Evolutionary conservation across 2,888 invertebrate genomes (phyloP).

Genomic region (Oegoconia quadripuncta): DNA sequence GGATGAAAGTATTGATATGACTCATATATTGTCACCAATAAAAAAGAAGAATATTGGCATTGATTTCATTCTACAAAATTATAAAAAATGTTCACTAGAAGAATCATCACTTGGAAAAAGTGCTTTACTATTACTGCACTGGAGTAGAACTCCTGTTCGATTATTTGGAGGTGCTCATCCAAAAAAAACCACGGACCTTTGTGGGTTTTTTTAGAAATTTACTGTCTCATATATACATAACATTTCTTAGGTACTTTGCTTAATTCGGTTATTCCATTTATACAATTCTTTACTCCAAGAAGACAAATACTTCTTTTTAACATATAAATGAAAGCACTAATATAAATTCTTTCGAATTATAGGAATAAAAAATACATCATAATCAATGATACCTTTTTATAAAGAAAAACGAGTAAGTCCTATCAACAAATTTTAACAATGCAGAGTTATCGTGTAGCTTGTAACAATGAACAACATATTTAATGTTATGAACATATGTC

Average conservation of each 20-base stretch:
- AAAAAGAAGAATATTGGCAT: constrained; percentile 51
- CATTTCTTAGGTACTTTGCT: background rate
- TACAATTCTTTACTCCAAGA: no score
- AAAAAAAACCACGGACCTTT: constrained; percentile 78
- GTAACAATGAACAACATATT: no score
- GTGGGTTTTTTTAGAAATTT: constrained; percentile 75
- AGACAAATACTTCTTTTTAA: no score
- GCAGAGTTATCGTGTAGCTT: no score
- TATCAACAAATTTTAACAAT: no score
- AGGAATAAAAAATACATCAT: no score
- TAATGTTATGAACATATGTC: no score
- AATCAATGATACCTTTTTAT: no score
- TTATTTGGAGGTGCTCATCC: constrained; percentile 83
- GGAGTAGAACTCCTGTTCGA: constrained; percentile 82
- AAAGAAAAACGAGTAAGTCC: background rate
- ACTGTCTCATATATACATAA: background rate
- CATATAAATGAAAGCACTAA: no score
- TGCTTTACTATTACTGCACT: constrained; percentile 73
- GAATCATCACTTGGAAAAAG: constrained; percentile 45
- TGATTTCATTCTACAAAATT: constrained; percentile 58
- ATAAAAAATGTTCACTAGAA: constrained; percentile 57
- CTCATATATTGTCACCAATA: constrained; percentile 53
- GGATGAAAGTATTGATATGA: constrained; percentile 57
- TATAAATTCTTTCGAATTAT: no score
- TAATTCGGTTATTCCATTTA: no score